phyloP scores from a whole-genome alignment of 1,140 invertebrate genomes.

The Anastrepha ludens region DNA sequence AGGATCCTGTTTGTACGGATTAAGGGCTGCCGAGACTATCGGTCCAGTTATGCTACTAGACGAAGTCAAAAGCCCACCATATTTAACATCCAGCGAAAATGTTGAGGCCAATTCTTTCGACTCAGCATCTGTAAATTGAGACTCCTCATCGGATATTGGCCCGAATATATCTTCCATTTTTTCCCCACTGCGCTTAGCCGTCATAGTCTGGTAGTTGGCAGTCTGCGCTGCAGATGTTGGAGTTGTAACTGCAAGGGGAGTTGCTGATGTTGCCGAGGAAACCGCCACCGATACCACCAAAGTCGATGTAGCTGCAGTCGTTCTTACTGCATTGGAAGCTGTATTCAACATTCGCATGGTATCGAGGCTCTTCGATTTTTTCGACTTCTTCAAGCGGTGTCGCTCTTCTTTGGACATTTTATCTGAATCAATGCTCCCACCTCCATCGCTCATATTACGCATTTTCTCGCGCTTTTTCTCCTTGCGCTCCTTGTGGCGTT shows the following conservation, averaged over 20 bases:
- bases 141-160: conserved; percentile 85
- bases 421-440: conserved; percentile 77
- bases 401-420: conserved; percentile 75
- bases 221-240: neutral
- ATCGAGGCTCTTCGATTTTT: conserved; percentile 75
- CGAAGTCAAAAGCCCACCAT: conserved; percentile 6
- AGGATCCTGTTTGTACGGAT: conserved; percentile 70
- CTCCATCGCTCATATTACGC: conserved; percentile 72
- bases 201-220: neutral
- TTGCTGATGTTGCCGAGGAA: conserved; percentile 47
- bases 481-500: conserved; percentile 78
- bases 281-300: neutral
- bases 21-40: conserved; percentile 69
- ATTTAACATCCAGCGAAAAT: conserved; percentile 55
- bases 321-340: too few species aligned
- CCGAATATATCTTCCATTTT: conserved; percentile 93
- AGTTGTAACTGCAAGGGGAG: neutral
- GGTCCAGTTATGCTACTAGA: conserved; percentile 60
- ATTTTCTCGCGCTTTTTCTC: conserved; percentile 83
- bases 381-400: conserved; percentile 76
- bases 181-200: conserved; percentile 76
- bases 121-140: conserved; percentile 65
- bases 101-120: conserved; percentile 59
- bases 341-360: conserved; percentile 55
- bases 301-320: neutral